These are phyloP conservation scores for Tigriopus japonicus DNA, from an alignment of 1,140 invertebrate species.

Conservation along the genomic window DNA sequence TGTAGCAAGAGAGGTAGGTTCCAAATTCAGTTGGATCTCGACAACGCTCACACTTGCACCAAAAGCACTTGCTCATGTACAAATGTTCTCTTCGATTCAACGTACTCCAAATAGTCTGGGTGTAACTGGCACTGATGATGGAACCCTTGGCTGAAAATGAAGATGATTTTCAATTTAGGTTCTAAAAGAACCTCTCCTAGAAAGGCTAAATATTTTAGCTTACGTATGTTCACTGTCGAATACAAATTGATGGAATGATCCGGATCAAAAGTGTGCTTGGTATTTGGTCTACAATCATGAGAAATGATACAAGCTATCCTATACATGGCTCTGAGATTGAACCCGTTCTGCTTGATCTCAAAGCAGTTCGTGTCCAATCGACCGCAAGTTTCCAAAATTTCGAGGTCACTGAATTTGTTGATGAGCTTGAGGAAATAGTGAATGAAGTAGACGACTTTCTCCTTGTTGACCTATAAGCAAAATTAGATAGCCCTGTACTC, in stretches of 20 bases:
- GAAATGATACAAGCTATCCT: conserved; percentile 49
- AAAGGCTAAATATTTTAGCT: neutral
- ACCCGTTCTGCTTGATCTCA: conserved; percentile 13
- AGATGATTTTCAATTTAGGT: neutral
- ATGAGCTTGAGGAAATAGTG: conserved; percentile 10
- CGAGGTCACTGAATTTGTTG: conserved; percentile 11
- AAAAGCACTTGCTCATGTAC: conserved; percentile 48
- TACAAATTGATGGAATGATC: conserved; percentile 39
- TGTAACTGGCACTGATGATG: conserved; percentile 50
- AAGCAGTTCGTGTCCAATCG: conserved; percentile 14
- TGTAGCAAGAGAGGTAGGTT: conserved; percentile 18
- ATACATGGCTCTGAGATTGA: conserved; percentile 46
- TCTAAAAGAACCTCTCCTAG: neutral
- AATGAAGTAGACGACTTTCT: conserved; percentile 12
- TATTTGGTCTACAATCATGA: conserved; percentile 55
- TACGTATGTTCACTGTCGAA: conserved; percentile 28
- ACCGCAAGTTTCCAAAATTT: conserved; percentile 13
- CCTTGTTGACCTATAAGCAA: conserved; percentile 10
- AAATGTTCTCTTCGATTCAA: conserved; percentile 40
- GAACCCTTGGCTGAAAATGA: conserved; percentile 25
- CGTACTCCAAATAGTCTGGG: conserved; percentile 49
- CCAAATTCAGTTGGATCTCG: conserved; percentile 38
- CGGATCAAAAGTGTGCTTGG: conserved; percentile 31
- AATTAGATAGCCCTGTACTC: too few relatives aligned
- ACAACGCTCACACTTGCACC: conserved; percentile 47